These are phyloP conservation scores for Saccostrea echinata DNA, from an alignment of 1,140 invertebrate species.

Conservation along the genomic window DNA sequence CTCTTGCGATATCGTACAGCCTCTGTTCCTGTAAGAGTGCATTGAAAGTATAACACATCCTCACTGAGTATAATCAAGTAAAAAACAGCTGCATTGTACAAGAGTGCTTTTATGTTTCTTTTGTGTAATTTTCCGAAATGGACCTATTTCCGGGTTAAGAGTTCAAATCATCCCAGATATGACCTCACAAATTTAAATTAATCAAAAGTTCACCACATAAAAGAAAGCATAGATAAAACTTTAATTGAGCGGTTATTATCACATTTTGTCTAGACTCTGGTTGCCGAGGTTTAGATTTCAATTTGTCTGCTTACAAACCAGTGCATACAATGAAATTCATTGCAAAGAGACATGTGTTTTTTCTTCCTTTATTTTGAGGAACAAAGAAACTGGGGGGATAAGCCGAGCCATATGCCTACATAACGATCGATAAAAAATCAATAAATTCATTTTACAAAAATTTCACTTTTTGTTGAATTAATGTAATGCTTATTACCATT, in stretches of 20 bases:
- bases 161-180: neutral
- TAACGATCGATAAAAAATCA: no score
- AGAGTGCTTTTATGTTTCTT: neutral
- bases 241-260: conserved; percentile 14
- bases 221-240: neutral
- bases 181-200: neutral
- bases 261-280: neutral
- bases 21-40: neutral
- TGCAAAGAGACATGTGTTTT: neutral
- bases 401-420: no score
- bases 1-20: neutral
- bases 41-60: neutral
- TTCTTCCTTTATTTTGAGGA: no score
- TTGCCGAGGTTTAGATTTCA: neutral
- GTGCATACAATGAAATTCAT: neutral
- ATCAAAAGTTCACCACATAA: neutral
- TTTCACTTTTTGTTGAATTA: no score
- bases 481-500: no score
- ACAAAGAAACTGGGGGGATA: no score
- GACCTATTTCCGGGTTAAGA: neutral
- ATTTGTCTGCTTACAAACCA: neutral
- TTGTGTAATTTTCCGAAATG: neutral
- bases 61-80: neutral
- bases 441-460: no score
- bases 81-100: neutral